A percentile compares a stretch with the other conserved stretches of the same genome.
Evolutionary conservation across 1,140 invertebrate species (phyloP).

Genomic region (Berghia stephanieae): DNA sequence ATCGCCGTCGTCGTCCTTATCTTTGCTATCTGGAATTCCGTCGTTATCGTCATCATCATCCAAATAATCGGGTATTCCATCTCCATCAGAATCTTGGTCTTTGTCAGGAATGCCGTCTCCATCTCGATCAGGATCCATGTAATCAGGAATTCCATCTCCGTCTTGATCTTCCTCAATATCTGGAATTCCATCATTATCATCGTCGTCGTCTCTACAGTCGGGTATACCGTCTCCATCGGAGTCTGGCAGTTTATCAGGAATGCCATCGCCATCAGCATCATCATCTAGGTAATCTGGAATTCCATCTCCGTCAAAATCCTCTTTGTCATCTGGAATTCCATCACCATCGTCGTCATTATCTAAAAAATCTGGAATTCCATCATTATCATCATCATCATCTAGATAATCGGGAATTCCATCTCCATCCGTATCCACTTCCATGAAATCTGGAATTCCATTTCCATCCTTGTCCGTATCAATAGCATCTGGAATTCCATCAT

Average conservation of each 20-base stretch:
- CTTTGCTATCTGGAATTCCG: slow-evolving; percentile 50
- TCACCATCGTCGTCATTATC: slow-evolving; percentile 55
- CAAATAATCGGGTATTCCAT: slow-evolving; percentile 54
- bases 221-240: slow-evolving; percentile 57
- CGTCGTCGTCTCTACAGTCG: slow-evolving; percentile 49
- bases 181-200: slow-evolving; percentile 59
- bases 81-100: slow-evolving; percentile 52
- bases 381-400: slow-evolving; percentile 62
- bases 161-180: slow-evolving; percentile 53
- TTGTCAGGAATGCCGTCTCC: slow-evolving; percentile 56
- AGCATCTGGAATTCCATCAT: slow-evolving; percentile 55
- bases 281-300: slow-evolving; percentile 61
- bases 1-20: slow-evolving; percentile 54
- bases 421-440: slow-evolving; percentile 51
- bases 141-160: slow-evolving; percentile 56
- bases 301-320: slow-evolving; percentile 60
- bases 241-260: slow-evolving; percentile 51
- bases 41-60: slow-evolving; percentile 59
- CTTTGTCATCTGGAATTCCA: slow-evolving; percentile 54
- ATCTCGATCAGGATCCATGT: slow-evolving; percentile 54
- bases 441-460: slow-evolving; percentile 52
- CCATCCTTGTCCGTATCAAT: slow-evolving; percentile 51
- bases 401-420: slow-evolving; percentile 57
- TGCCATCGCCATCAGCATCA: slow-evolving; percentile 61
- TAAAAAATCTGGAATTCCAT: slow-evolving; percentile 58